These are phyloP conservation scores for Danaus melanippus DNA, from an alignment of 1,140 invertebrate species.

Conservation along the genomic window DNA sequence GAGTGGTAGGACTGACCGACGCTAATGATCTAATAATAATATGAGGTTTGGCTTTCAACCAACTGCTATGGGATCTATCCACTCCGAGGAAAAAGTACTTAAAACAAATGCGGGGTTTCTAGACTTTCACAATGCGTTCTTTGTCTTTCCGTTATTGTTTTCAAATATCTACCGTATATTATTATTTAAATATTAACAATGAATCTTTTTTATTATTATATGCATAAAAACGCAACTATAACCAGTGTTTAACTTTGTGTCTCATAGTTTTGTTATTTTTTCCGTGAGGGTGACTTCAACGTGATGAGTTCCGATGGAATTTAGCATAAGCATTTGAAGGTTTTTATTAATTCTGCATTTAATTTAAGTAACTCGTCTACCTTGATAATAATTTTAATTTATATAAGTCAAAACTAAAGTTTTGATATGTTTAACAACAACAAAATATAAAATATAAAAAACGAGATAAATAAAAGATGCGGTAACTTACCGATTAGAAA, in stretches of 20 bases:
- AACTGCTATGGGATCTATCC: constrained; percentile 34
- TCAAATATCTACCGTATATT: too few relatives aligned
- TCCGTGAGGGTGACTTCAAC: constrained; percentile 6
- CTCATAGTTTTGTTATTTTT: constrained; percentile 3
- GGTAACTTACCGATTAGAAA: constrained; percentile 65
- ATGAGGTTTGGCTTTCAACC: constrained; percentile 41
- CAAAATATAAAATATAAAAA: constrained; percentile 1
- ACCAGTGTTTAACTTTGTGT: constrained; percentile 1
- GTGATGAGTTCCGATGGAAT: constrained; percentile 5
- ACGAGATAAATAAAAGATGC: constrained; percentile 6
- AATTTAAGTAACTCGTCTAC: constrained; percentile 24
- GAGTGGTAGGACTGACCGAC: constrained; percentile 28
- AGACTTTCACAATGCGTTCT: too few relatives aligned
- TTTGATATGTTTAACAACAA: too few relatives aligned
- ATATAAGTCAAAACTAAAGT: too few relatives aligned
- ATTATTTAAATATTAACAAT: too few relatives aligned
- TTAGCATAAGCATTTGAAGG: constrained; percentile 6
- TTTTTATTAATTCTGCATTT: constrained; percentile 21
- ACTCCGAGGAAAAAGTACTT: constrained; percentile 24
- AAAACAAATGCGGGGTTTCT: constrained; percentile 6
- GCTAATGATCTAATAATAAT: constrained; percentile 62
- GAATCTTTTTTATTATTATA: too few relatives aligned
- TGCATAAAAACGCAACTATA: too few relatives aligned
- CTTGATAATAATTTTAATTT: constrained; percentile 12
- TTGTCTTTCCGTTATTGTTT: too few relatives aligned